Base-by-base conservation (phyloP, 2,113 vertebrate species). In the Spheniscus mendiculus region DNA sequence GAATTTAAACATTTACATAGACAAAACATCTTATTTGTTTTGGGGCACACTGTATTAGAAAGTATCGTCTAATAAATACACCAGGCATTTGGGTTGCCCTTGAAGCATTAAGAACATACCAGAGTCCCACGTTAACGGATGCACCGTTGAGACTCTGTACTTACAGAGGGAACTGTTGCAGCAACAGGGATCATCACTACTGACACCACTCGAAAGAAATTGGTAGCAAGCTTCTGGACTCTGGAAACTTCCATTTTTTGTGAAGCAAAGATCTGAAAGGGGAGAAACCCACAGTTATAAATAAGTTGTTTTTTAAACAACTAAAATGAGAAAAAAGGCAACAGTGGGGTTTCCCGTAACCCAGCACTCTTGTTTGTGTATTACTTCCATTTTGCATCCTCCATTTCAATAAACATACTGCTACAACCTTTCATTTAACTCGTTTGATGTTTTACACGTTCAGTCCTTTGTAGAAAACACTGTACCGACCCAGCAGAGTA, bases 111-210 rank as follows among this genome's bases (percentile, higher is more conserved):
- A 25, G 52, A 29, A 49, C 7, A 4, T 2, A 29, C 4, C 27
- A 9, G 22, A 32, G 50, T 1, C 58, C 6, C 5, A 6, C 34
- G 42, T 10, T 25, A 58, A 34, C 1, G 15, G 38, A 4, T 0
- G 3, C 38, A 7, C 8, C 22, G 4, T 9, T 17, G 38, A 22
- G 47, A 10, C 29, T 17, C 2, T 0, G 34, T 65, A 99, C 99
- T 98, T 93, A 99, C 99, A 1, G 99, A 99, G 10, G 99, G 99
- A 7, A 99, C 99, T 0, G 98, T 95, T 2, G 99, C 99, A 15
- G 99, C 99, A 23, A 99, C 29, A 10, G 99, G 99, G 50, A 99
- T 95, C 99, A 99, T 99, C 45, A 99, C 15, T 23, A 99, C 42
- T 0, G 99, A 99, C 20, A 99, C 16, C 1, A 79, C 97, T 11